Evolutionary conservation across 2,888 invertebrate species (phyloP), one percentile per base, ranked within the genome.

Genomic region (Tanytarsus gracilentus): DNA sequence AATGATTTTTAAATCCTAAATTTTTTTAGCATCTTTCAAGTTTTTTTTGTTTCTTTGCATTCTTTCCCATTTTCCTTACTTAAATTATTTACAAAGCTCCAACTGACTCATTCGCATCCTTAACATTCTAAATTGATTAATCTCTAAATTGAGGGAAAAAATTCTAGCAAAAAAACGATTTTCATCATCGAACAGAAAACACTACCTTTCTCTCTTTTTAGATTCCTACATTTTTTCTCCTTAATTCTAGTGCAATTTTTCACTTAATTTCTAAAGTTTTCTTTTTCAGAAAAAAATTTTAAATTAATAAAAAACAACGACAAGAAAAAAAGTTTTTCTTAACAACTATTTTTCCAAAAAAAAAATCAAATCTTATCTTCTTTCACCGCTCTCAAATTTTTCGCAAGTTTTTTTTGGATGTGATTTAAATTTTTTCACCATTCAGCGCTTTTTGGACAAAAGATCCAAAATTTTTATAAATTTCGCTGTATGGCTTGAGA

Each of bases 121-220:
- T n/a, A n/a, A n/a, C n/a, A n/a, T n/a, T n/a, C n/a, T n/a, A n/a
- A n/a, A 49, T 44, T 26, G 49, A 49, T 26, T 49, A 49, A 49
- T 49, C 49, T 49, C 49, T 49, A 49, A 25, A n/a, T n/a, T n/a
- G n/a, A n/a, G n/a, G 26, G 26, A 26, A 49, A 39, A 49, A 49
- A 49, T 26, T 49, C 26, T 26, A 25, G 26, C n/a, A 49, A 49
- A 49, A 49, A 26, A 49, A 49, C 49, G 49, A 49, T 49, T 49
- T 49, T 49, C 26, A 16, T 26, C 49, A 26, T 52, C 33, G 33
- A 33, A 33, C 52, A 27, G 21, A 33, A 30, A 52, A 52, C 9
- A 33, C 1, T 14, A 3, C 14, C 14, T 11, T 36, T 36, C 36
- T 36, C 36, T 14, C n/a, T 36, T 36, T 36, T 36, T 14, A n/a